phyloP scores from a whole-genome alignment of 1,140 invertebrate species.

The Colletes latitarsis region DNA sequence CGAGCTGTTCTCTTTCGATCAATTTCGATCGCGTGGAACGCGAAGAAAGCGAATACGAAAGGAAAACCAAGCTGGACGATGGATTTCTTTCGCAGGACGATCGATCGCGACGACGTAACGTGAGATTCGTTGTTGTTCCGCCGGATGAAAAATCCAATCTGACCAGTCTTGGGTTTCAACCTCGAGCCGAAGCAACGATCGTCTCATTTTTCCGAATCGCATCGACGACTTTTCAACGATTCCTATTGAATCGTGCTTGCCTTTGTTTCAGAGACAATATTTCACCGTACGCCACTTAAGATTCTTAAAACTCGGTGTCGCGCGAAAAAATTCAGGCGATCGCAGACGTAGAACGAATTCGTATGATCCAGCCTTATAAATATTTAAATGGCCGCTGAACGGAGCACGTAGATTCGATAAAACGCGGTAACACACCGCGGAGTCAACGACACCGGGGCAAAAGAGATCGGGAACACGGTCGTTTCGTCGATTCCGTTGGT shows the following conservation, averaged over 20 bases:
- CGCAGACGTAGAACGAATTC: background rate
- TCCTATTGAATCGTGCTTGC: background rate
- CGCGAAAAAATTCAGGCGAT: no score
- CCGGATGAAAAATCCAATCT: background rate
- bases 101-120: conserved; percentile 23
- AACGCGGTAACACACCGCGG: background rate
- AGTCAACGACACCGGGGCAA: conserved; percentile 20
- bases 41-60: no score
- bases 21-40: no score
- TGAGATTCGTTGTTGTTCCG: conserved; percentile 11
- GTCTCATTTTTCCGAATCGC: conserved; percentile 27
- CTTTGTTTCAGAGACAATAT: background rate
- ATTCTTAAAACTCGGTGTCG: no score
- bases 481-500: background rate
- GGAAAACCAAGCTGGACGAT: background rate
- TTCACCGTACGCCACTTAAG: background rate
- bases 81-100: background rate
- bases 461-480: background rate
- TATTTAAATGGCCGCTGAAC: conserved; percentile 22
- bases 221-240: background rate
- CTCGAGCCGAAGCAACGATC: background rate
- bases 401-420: background rate
- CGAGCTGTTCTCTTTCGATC: no score
- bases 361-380: conserved; percentile 24
- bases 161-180: conserved; percentile 25